Percentiles rank a stretch among this genome's conserved stretches.
These are phyloP conservation scores for Drepana falcataria DNA, from an alignment of 2,888 invertebrate species.

Conservation along the genomic window DNA sequence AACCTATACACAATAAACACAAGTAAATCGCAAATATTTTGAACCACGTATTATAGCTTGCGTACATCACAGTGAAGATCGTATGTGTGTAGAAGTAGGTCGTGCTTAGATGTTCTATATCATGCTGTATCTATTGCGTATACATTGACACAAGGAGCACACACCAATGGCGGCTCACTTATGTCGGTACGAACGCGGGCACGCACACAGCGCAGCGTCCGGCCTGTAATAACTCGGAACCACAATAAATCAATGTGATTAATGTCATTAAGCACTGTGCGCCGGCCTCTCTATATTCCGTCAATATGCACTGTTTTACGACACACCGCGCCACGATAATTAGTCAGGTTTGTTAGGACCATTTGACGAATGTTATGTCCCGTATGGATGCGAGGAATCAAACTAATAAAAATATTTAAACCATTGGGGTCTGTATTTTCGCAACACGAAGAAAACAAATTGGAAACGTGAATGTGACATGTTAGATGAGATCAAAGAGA, in stretches of 20 bases:
- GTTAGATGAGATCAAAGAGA: slow-evolving; percentile 66
- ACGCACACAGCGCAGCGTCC: slow-evolving; percentile 57
- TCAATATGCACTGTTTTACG: slow-evolving; percentile 80
- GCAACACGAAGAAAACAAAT: slow-evolving; percentile 31
- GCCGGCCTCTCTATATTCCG: slow-evolving; percentile 79
- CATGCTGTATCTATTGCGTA: slow-evolving; percentile 58
- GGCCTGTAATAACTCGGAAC: slow-evolving; percentile 80
- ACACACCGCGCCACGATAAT: slow-evolving; percentile 75
- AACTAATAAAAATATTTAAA: slow-evolving; percentile 50
- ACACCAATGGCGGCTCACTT: slow-evolving; percentile 30
- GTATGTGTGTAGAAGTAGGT: background rate
- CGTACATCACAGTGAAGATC: background rate
- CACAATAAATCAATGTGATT: slow-evolving; percentile 80
- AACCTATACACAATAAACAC: too few species aligned
- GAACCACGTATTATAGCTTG: background rate
- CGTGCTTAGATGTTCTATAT: slow-evolving; percentile 38
- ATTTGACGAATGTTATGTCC: slow-evolving; percentile 56
- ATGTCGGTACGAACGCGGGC: slow-evolving; percentile 36
- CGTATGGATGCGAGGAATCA: slow-evolving; percentile 41
- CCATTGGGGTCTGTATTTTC: slow-evolving; percentile 32
- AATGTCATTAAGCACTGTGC: slow-evolving; percentile 79
- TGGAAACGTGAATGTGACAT: slow-evolving; percentile 45
- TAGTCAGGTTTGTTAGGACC: slow-evolving; percentile 77
- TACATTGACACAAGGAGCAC: slow-evolving; percentile 68
- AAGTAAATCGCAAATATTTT: too few species aligned